phyloP scores from a whole-genome alignment of 1,140 invertebrate species.

The Pseudomyrmex cubaensis region DNA sequence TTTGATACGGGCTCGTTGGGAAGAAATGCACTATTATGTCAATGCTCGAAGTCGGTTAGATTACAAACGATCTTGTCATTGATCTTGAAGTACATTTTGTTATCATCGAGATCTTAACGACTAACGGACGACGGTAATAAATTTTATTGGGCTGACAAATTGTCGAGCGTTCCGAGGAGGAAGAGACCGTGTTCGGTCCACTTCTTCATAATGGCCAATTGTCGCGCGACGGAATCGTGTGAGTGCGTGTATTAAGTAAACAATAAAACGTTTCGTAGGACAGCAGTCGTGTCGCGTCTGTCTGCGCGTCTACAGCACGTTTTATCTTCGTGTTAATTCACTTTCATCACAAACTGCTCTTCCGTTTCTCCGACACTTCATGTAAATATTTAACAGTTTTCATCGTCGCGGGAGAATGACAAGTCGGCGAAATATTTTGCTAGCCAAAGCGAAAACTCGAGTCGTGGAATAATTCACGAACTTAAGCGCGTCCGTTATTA shows the following conservation, averaged over 20 bases:
- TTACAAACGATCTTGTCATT: slow-evolving; percentile 39
- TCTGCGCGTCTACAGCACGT: neutral
- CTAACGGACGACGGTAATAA: slow-evolving; percentile 81
- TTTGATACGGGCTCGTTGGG: neutral
- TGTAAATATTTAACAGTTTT: slow-evolving; percentile 35
- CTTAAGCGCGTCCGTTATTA: neutral
- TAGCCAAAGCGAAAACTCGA: neutral
- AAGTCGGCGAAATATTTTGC: neutral
- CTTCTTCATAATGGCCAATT: slow-evolving; percentile 80
- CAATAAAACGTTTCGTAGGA: slow-evolving; percentile 74
- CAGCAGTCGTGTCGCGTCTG: slow-evolving; percentile 13
- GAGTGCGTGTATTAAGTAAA: slow-evolving; percentile 76
- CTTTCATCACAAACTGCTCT: neutral
- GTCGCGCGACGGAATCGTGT: slow-evolving; percentile 72
- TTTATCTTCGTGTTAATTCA: neutral
- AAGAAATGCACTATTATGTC: slow-evolving; percentile 23
- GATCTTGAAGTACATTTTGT: slow-evolving; percentile 6
- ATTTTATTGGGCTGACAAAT: slow-evolving; percentile 80
- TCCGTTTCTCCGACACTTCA: neutral
- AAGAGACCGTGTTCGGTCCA: slow-evolving; percentile 73
- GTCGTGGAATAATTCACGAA: neutral
- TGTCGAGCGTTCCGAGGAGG: slow-evolving; percentile 76
- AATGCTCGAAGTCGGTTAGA: slow-evolving; percentile 7
- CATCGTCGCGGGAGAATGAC: neutral
- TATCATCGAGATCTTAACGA: slow-evolving; percentile 55